Evolutionary conservation across 2,113 vertebrate genomes (phyloP).

Genomic region (Cyphotilapia sp.): DNA sequence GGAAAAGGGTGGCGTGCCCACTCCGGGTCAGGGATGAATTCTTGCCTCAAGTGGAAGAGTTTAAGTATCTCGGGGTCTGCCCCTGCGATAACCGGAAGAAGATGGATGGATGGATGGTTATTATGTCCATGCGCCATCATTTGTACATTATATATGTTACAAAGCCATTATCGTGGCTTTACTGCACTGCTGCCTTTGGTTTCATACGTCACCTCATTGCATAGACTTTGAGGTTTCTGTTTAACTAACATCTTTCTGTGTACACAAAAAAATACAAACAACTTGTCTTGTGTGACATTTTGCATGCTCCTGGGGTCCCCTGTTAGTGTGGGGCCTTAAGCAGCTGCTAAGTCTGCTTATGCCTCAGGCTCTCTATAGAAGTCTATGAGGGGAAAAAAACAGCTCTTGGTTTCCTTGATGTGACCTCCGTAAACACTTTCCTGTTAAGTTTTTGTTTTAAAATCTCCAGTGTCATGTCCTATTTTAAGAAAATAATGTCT

Average conservation of each 20-base stretch:
- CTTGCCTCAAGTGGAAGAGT: not conserved
- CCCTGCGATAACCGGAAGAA: not conserved
- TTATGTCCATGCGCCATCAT: not conserved
- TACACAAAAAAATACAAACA: not conserved
- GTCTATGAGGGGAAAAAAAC: not conserved
- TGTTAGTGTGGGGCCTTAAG: not conserved
- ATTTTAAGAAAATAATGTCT: not conserved
- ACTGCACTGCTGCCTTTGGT: not conserved
- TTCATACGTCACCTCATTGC: not conserved
- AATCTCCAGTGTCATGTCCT: not conserved
- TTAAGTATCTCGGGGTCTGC: not conserved
- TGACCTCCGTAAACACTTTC: not conserved
- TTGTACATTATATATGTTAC: not conserved
- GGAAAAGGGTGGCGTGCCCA: not conserved
- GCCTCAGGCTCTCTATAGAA: not conserved
- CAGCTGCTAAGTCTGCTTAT: not conserved
- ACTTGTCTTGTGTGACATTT: not conserved
- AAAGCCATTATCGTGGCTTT: not conserved
- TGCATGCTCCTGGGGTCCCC: not conserved
- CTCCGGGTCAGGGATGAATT: not conserved
- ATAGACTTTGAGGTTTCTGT: not conserved
- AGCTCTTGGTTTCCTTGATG: not conserved
- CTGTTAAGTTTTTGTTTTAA: not conserved
- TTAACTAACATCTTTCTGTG: not conserved
- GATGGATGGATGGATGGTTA: not conserved